Conservation (phyloP, 2,797 vertebrate species). For the Alfaro cultratus region DNA sequence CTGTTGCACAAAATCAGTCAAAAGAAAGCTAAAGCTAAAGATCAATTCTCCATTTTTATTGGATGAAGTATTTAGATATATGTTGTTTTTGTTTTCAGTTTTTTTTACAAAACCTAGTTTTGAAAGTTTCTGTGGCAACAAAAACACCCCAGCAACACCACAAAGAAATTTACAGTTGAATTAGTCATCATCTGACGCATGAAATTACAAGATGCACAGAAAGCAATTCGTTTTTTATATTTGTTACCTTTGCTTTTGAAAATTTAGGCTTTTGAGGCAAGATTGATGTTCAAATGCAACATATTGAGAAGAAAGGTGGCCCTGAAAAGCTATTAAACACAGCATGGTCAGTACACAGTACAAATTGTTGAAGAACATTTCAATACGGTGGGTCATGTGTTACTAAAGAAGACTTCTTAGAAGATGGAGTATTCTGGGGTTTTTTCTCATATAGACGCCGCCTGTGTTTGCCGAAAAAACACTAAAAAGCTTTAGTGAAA, state of each 20-base stretch:
- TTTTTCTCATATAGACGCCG: not conserved
- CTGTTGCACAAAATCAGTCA: not conserved
- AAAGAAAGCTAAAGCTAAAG: not conserved
- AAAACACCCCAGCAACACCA: not conserved
- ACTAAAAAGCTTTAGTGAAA: not conserved
- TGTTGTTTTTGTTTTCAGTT: not conserved
- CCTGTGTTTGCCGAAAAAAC: not conserved
- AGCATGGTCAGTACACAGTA: not conserved
- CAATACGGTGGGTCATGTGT: not conserved
- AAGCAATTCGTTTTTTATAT: not conserved
- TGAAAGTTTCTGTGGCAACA: not conserved
- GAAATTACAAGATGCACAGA: not conserved
- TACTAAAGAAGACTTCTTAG: not conserved
- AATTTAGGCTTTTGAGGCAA: not conserved
- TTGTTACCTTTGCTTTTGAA: not conserved
- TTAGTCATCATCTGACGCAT: not conserved
- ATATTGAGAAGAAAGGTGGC: not conserved
- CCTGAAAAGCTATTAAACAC: not conserved
- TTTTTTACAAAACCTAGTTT: not conserved
- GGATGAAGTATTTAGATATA: not conserved
- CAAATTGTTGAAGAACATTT: not conserved
- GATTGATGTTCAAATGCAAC: not conserved
- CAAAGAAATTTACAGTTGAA: not conserved
- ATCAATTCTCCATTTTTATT: not conserved
- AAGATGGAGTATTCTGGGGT: not conserved